Conservation (phyloP, 2,113 vertebrate genomes). For the Leptobrachium ailaonicum region DNA sequence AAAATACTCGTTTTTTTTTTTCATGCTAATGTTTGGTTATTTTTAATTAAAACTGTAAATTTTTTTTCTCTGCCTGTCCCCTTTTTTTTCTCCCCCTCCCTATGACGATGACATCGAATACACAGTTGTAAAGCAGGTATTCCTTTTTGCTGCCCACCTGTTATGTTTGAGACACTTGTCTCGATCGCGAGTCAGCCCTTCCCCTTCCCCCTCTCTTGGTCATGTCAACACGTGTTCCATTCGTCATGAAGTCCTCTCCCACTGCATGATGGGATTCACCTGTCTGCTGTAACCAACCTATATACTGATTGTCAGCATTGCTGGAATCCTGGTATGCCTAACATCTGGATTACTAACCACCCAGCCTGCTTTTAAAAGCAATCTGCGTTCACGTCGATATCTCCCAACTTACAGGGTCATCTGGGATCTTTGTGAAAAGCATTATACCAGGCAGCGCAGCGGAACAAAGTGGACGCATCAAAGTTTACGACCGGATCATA, state of each 20-base stretch:
- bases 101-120: neutral
- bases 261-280: neutral
- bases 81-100: neutral
- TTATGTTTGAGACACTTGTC: neutral
- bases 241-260: neutral
- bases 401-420: constrained; percentile 62
- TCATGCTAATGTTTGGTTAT: too few relatives aligned
- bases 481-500: constrained; percentile 80
- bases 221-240: neutral
- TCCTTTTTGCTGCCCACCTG: neutral
- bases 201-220: neutral
- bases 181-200: neutral
- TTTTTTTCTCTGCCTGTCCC: too few relatives aligned
- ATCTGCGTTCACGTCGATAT: too few relatives aligned
- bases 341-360: neutral
- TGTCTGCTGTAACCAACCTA: neutral
- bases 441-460: constrained; percentile 83
- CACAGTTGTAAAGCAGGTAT: constrained; percentile 17
- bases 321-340: neutral
- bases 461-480: constrained; percentile 78
- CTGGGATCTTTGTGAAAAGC: constrained; percentile 84
- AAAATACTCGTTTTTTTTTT: too few relatives aligned
- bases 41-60: too few relatives aligned
- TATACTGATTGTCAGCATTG: neutral
- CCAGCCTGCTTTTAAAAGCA: neutral